Percentiles rank a stretch among this genome's conserved stretches.
These are phyloP conservation scores for Cheirogaleus major DNA, from an alignment of 2,797 vertebrate genomes.

Conservation along the genomic window DNA sequence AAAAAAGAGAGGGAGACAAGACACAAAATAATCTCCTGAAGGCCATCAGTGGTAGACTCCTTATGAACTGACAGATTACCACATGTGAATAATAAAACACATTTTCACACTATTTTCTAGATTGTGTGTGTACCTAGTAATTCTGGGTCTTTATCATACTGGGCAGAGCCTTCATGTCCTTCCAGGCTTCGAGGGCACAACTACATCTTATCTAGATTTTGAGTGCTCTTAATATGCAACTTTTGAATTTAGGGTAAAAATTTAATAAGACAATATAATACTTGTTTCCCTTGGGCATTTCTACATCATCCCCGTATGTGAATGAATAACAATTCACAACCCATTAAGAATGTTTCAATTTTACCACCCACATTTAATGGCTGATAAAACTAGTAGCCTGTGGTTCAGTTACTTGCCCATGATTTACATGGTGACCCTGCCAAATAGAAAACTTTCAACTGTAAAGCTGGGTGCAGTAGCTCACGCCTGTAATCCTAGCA, in stretches of 20 bases:
- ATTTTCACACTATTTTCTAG: not conserved
- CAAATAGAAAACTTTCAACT: not conserved
- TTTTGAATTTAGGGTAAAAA: not conserved
- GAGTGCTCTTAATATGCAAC: not conserved
- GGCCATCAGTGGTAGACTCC: not conserved
- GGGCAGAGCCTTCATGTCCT: not conserved
- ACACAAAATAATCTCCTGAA: not conserved
- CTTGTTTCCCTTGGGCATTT: not conserved
- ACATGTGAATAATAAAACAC: not conserved
- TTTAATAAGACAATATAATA: not conserved
- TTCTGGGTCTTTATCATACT: not conserved
- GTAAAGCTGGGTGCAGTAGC: not conserved
- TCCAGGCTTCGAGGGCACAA: not conserved
- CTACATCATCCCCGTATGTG: not conserved
- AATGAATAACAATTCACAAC: not conserved
- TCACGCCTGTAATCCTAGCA: not conserved
- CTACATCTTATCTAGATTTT: not conserved
- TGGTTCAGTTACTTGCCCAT: not conserved
- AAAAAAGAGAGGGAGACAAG: not conserved
- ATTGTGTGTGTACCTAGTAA: not conserved
- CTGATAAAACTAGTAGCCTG: not conserved
- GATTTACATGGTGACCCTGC: not conserved
- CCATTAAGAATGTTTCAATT: not conserved
- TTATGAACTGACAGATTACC: not conserved
- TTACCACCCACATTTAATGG: not conserved